phyloP scores from a whole-genome alignment of 2,888 invertebrate genomes.

The Phyllotreta striolata region DNA sequence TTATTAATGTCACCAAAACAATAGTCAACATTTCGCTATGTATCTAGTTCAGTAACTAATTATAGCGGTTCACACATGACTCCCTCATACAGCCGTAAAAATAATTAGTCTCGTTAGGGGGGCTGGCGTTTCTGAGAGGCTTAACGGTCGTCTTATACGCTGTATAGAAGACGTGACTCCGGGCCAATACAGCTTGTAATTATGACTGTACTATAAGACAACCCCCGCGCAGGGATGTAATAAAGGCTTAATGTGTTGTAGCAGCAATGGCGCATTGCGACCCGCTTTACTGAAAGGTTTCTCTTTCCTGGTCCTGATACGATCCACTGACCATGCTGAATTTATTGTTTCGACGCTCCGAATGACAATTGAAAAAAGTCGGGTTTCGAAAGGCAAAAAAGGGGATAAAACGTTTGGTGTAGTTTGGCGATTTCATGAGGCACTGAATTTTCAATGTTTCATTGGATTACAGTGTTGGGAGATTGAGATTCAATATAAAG shows the following conservation, averaged over 20 bases:
- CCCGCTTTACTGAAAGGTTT: constrained; percentile 46
- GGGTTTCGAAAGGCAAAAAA: constrained; percentile 27
- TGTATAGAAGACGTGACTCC: neutral
- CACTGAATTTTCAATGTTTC: constrained; percentile 27
- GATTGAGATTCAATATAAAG: neutral
- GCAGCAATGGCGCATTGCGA: constrained; percentile 49
- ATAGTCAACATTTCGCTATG: too few relatives aligned
- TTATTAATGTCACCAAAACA: too few relatives aligned
- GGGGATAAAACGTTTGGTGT: constrained; percentile 32
- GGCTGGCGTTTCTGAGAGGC: neutral
- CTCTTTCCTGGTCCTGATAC: constrained; percentile 42
- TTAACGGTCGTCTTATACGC: neutral
- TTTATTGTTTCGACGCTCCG: constrained; percentile 44
- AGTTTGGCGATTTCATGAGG: constrained; percentile 25
- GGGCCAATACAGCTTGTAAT: constrained; percentile 34
- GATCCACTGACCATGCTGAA: constrained; percentile 48
- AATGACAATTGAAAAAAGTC: constrained; percentile 48
- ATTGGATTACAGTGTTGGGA: constrained; percentile 11
- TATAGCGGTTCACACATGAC: neutral
- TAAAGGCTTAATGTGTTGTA: constrained; percentile 46
- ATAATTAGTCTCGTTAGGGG: constrained; percentile 1
- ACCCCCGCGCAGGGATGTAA: constrained; percentile 37
- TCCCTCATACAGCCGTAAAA: neutral
- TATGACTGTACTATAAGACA: constrained; percentile 46
- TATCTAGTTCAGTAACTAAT: neutral